Base-by-base conservation (phyloP, 2,888 invertebrate genomes). In the Unio pictorum region DNA sequence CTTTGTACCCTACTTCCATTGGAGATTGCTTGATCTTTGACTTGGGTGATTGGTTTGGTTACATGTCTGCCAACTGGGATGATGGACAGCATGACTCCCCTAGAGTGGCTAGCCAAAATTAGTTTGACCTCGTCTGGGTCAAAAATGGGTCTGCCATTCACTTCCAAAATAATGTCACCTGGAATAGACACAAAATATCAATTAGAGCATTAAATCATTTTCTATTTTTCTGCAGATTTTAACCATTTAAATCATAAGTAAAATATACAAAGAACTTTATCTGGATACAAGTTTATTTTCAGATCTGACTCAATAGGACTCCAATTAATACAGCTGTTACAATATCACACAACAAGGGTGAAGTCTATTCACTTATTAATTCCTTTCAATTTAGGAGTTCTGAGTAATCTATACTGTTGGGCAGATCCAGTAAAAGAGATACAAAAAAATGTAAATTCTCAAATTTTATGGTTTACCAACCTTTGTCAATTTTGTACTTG, bases 161-260 rank as follows among this genome's bases (percentile, higher is more conserved):
- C 83, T 71, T 87, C 85, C 61, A 88, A 65, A 54, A 89, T 82
- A 15, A 89, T 78, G 73, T 89, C 89, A 64, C 87, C 88, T 78
- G 57, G 15, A 59, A 64, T 54, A 45, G 11, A 45, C 3, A 15
- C 45, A 45, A 15, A 45, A 45, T 45, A 45, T 45, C 45, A 45
- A 45, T 45, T 15, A 15, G 11, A 45, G 45, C 8, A 45, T 11
- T 11, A 45, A 3, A 45, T 45, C 45, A 2, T 11, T 28, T 45
- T 11, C 45, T 45, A 15, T 45, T 45, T 34, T 45, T 5, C 11
- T 15, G 45, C 15, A 45, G 45, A 45, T 45, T 15, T 45, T 11
- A 45, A 45, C 45, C 15, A 45, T 15, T 45, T 45, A 3, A 45
- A 15, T 45, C 45, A 45, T 45, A 45, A 45, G 15, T 45, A 45